Evolutionary conservation across 2,888 invertebrate genomes (phyloP).

Genomic region (Chamaedrilus cognettii): DNA sequence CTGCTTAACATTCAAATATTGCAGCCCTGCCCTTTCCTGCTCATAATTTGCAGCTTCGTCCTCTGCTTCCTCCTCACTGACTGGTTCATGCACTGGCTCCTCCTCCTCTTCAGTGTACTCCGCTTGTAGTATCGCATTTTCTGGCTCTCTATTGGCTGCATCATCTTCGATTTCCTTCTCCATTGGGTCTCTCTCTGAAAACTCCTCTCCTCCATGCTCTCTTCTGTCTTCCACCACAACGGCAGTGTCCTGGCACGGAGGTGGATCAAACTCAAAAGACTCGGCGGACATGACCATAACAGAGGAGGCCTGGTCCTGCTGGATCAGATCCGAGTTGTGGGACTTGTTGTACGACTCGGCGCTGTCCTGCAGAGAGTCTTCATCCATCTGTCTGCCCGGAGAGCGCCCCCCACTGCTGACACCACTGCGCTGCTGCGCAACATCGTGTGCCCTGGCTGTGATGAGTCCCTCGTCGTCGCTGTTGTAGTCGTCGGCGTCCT

Average conservation of each 20-base stretch:
- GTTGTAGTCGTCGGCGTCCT: conserved; percentile 45
- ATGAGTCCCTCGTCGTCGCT: conserved; percentile 36
- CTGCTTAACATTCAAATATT: no score
- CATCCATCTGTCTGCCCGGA: conserved; percentile 25
- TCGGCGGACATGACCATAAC: conserved; percentile 44
- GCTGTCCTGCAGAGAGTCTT: conserved; percentile 32
- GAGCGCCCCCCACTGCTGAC: no score
- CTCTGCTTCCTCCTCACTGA: no score
- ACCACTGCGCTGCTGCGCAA: background rate
- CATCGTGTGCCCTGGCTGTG: conserved; percentile 7
- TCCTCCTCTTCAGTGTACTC: no score
- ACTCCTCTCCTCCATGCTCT: no score
- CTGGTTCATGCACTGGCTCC: no score
- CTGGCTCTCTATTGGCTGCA: no score
- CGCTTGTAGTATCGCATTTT: no score
- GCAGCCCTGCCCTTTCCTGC: background rate
- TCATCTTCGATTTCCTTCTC: no score
- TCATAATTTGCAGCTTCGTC: no score
- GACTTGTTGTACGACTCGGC: conserved; percentile 6
- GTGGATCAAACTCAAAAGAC: conserved; percentile 35
- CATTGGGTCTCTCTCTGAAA: no score
- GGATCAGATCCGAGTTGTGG: conserved; percentile 35
- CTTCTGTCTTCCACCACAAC: background rate
- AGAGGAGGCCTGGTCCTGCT: conserved; percentile 38
- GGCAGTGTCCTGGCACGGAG: background rate